Conservation (phyloP, 2,797 vertebrate species). For the Amblyopsis hoosieri region DNA sequence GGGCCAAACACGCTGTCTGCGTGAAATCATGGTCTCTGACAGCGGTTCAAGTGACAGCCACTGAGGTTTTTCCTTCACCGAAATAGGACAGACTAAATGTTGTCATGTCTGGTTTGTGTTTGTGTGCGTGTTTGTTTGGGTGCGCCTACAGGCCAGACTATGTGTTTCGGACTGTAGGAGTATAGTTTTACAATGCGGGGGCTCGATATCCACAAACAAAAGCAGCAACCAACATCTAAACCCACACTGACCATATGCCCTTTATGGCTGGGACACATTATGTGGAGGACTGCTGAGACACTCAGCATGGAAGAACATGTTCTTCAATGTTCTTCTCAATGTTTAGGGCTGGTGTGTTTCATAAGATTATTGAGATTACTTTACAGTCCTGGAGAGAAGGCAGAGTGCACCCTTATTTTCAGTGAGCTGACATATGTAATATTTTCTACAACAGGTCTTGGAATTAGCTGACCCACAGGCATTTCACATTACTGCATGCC, state of each 20-base stretch:
- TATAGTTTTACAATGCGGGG: constrained; percentile 41
- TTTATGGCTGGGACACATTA: constrained; percentile 44
- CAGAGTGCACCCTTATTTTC: neutral
- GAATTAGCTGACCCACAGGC: constrained; percentile 28
- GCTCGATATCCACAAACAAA: constrained; percentile 50
- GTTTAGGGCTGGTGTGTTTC: neutral
- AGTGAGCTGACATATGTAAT: constrained; percentile 28
- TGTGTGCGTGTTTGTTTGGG: neutral
- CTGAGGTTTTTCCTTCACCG: constrained; percentile 51
- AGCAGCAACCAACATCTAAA: constrained; percentile 61
- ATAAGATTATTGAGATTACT: neutral
- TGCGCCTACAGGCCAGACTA: constrained; percentile 5
- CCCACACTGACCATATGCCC: constrained; percentile 28
- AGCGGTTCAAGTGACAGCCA: constrained; percentile 17
- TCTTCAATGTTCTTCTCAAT: neutral
- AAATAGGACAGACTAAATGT: constrained; percentile 37
- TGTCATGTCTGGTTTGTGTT: neutral
- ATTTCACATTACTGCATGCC: constrained; percentile 22
- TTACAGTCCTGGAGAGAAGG: neutral
- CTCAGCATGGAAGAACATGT: neutral
- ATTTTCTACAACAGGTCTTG: constrained; percentile 15
- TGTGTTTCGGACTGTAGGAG: constrained; percentile 23
- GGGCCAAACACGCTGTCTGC: constrained; percentile 45
- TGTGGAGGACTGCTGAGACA: constrained; percentile 3
- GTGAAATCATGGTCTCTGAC: constrained; percentile 35